Evolutionary conservation across 2,888 invertebrate species (phyloP).

Genomic region (Tupiocoris notatus): DNA sequence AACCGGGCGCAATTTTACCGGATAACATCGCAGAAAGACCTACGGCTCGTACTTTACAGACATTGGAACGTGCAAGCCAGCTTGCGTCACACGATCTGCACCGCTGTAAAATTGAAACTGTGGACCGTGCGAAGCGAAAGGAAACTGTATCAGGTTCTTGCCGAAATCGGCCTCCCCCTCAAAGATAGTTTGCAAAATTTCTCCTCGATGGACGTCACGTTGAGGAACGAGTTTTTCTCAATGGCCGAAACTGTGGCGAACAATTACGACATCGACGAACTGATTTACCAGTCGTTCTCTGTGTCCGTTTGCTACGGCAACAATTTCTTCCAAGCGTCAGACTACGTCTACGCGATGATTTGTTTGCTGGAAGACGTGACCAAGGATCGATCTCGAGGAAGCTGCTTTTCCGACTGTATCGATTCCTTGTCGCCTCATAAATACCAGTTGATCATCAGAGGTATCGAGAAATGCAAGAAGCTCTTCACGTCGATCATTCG

Average conservation of each 20-base stretch:
- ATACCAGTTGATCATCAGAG: constrained; percentile 61
- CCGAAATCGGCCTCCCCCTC: constrained; percentile 89
- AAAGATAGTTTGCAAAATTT: constrained; percentile 83
- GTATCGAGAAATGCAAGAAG: constrained; percentile 68
- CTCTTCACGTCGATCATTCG: constrained; percentile 68
- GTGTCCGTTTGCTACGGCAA: constrained; percentile 78
- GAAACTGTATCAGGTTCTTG: constrained; percentile 76
- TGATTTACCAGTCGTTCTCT: constrained; percentile 75
- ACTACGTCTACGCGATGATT: constrained; percentile 76
- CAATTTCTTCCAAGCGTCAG: constrained; percentile 71
- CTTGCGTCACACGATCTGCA: constrained; percentile 73
- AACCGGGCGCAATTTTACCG: constrained; percentile 27
- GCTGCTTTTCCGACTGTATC: constrained; percentile 69
- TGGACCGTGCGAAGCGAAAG: constrained; percentile 86
- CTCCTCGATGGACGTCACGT: constrained; percentile 80
- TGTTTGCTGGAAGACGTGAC: constrained; percentile 63
- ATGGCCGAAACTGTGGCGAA: constrained; percentile 65
- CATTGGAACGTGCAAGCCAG: constrained; percentile 90
- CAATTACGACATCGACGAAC: constrained; percentile 68
- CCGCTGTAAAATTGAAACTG: constrained; percentile 76
- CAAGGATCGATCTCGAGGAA: constrained; percentile 60
- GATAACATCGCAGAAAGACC: constrained; percentile 44
- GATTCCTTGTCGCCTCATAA: constrained; percentile 65
- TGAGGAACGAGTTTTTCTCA: constrained; percentile 72
- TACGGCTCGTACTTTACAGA: constrained; percentile 75